Percentiles rank a stretch among this genome's conserved stretches.
Evolutionary conservation across 2,113 vertebrate species (phyloP).

Genomic region (Rhinolophus sinicus): DNA sequence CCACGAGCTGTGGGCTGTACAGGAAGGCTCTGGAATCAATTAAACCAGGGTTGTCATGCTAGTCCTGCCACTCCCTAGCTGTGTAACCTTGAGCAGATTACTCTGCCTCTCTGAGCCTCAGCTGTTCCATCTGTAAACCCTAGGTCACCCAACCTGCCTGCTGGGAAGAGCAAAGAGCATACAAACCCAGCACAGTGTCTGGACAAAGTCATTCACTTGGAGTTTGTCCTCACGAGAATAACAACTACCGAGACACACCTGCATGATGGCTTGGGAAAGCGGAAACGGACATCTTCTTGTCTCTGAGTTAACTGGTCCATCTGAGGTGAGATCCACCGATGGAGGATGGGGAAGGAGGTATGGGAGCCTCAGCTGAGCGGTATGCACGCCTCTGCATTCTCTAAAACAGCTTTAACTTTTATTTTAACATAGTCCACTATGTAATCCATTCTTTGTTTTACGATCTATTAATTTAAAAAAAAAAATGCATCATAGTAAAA

Average conservation of each 20-base stretch:
- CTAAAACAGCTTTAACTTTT: neutral
- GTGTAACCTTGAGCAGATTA: neutral
- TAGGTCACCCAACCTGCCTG: too few relatives aligned
- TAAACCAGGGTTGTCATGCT: neutral
- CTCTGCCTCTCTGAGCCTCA: neutral
- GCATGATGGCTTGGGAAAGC: rapidly evolving
- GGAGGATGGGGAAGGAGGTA: rapidly evolving
- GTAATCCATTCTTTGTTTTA: neutral
- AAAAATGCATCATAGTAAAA: neutral
- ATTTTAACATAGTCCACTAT: neutral
- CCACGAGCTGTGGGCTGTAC: rapidly evolving
- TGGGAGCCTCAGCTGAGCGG: neutral
- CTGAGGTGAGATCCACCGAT: rapidly evolving
- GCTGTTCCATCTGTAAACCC: neutral
- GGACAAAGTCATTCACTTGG: neutral
- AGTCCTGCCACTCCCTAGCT: neutral
- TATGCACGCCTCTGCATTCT: neutral
- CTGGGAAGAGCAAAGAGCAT: rapidly evolving
- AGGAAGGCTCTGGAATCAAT: neutral
- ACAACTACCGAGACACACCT: rapidly evolving
- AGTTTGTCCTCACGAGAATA: neutral
- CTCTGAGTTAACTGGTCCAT: neutral
- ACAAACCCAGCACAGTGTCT: rapidly evolving
- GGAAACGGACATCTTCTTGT: neutral
- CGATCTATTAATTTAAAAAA: neutral